Percentiles rank a stretch among this genome's conserved stretches.
Conservation (phyloP, 2,888 invertebrate genomes). For the Gonocerus acuteangulatus region DNA sequence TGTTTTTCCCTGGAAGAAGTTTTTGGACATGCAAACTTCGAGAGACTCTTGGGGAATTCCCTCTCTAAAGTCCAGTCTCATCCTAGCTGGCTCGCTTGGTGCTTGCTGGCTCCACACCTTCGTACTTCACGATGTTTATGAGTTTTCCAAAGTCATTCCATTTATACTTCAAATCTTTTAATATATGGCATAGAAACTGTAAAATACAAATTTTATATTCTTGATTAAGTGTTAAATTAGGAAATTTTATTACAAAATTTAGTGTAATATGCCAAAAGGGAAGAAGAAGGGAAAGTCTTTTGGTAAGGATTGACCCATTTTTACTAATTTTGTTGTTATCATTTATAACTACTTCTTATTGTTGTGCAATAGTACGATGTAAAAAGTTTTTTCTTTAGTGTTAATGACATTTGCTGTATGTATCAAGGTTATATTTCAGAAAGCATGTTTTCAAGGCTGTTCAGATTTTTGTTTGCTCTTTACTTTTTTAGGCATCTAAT, state of each 20-base stretch:
- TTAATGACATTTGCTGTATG: conserved; percentile 9
- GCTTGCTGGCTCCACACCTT: conserved; percentile 29
- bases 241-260: conserved; percentile 31
- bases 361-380: conserved; percentile 17
- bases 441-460: conserved; percentile 6
- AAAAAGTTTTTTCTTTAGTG: no score
- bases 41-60: conserved; percentile 7
- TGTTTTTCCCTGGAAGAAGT: no score
- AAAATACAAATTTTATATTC: conserved; percentile 69
- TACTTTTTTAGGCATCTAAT: neutral
- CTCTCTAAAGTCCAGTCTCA: conserved; percentile 10
- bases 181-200: conserved; percentile 62
- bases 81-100: conserved; percentile 30
- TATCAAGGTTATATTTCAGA: conserved; percentile 19
- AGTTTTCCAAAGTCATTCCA: conserved; percentile 35
- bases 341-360: conserved; percentile 5
- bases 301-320: conserved; percentile 31
- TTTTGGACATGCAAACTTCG: no score
- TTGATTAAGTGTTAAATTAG: conserved; percentile 61
- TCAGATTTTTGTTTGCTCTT: neutral
- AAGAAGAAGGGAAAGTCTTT: conserved; percentile 67
- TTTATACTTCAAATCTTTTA: conserved; percentile 48
- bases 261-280: conserved; percentile 62
- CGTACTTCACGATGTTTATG: conserved; percentile 36
- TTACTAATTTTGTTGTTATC: neutral